phyloP scores from a whole-genome alignment of 2,113 vertebrate genomes.

The Odocoileus virginianus region DNA sequence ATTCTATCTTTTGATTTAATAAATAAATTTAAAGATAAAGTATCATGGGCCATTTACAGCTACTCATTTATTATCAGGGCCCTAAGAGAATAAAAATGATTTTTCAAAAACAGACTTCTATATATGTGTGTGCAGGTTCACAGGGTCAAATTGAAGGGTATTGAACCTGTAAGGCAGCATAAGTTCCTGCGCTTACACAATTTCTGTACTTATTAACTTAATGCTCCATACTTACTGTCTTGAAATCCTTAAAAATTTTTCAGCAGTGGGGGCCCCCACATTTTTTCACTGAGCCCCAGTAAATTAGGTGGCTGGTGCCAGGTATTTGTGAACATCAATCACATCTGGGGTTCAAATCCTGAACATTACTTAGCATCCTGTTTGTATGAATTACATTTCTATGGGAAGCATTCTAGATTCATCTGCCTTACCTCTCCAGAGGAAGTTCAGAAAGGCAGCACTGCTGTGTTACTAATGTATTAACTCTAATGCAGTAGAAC shows the following conservation, averaged over 20 bases:
- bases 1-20: neutral
- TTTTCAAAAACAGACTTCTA: neutral
- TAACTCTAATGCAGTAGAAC: rapidly evolving
- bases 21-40: neutral
- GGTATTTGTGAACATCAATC: neutral
- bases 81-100: neutral
- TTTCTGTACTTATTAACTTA: neutral
- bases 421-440: neutral
- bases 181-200: rapidly evolving
- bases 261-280: neutral
- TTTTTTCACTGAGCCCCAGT: neutral
- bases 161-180: rapidly evolving
- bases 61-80: neutral
- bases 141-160: rapidly evolving
- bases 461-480: neutral
- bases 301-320: too few species aligned
- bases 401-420: neutral
- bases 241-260: neutral
- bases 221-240: neutral
- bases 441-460: neutral
- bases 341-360: neutral
- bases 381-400: neutral
- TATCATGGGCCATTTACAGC: neutral
- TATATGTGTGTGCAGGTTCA: neutral
- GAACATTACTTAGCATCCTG: neutral